Percentiles rank a stretch among this genome's conserved stretches.
Conservation (phyloP, 2,888 invertebrate species). For the Saturnia pavonia region DNA sequence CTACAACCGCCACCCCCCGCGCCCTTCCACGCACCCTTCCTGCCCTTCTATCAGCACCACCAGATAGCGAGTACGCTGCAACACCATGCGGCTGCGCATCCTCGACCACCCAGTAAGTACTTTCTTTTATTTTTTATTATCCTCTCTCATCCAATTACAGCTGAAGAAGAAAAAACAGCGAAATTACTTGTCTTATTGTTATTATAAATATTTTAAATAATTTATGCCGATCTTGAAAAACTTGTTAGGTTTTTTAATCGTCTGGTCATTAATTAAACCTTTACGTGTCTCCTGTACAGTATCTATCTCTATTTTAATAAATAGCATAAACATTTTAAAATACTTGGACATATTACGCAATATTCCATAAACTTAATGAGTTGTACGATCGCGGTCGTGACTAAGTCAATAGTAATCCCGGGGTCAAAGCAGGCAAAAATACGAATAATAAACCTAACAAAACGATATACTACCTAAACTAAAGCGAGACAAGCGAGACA, state of each 20-base stretch:
- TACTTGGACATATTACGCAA: neutral
- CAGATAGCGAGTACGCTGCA: conserved; percentile 77
- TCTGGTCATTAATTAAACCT: too few relatives aligned
- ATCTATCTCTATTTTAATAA: too few relatives aligned
- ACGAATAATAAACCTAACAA: neutral
- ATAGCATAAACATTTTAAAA: neutral
- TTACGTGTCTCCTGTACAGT: too few relatives aligned
- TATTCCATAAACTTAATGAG: neutral
- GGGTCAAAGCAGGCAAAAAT: neutral
- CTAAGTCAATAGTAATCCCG: neutral
- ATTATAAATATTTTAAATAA: too few relatives aligned
- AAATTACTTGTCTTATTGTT: neutral
- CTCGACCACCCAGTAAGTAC: conserved; percentile 68
- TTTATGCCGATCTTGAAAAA: too few relatives aligned
- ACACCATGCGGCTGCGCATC: conserved; percentile 76
- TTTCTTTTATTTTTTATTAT: neutral
- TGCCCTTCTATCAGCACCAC: conserved; percentile 86
- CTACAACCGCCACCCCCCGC: conserved; percentile 87
- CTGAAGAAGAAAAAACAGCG: neutral
- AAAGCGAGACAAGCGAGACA: conserved; percentile 38
- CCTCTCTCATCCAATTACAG: neutral
- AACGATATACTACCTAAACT: conserved; percentile 5
- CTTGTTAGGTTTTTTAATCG: too few relatives aligned
- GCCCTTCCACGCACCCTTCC: conserved; percentile 81
- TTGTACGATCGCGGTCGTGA: neutral